These are phyloP conservation scores for Aythya baeri DNA, from an alignment of 2,113 vertebrate species.

Conservation along the genomic window DNA sequence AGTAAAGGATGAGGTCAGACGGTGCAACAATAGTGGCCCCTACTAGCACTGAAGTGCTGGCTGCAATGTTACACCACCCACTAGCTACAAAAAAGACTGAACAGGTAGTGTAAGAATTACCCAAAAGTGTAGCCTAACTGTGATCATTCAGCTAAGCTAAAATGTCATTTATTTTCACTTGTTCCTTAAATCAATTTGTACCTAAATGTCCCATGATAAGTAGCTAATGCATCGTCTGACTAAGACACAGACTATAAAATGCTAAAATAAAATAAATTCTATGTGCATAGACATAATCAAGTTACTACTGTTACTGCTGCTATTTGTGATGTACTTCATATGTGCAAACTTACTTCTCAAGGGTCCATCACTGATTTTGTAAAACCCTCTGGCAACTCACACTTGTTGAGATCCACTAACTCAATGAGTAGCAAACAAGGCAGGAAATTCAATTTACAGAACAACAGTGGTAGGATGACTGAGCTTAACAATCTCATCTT, in stretches of 20 bases:
- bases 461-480: not conserved
- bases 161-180: not conserved
- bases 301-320: not conserved
- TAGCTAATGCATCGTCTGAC: not conserved
- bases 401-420: not conserved
- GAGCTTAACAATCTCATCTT: not conserved
- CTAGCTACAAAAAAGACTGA: not conserved
- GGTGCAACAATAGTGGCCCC: not conserved
- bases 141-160: not conserved
- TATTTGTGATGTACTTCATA: not conserved
- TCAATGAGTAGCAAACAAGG: slow-evolving; percentile 10
- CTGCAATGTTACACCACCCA: not conserved
- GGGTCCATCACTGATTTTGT: not conserved
- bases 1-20: not conserved
- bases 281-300: not conserved
- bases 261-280: not conserved
- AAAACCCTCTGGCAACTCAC: slow-evolving; percentile 11
- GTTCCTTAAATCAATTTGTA: not conserved
- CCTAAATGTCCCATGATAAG: not conserved
- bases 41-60: not conserved
- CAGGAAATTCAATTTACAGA: slow-evolving; percentile 24
- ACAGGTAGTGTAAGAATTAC: not conserved
- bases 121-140: not conserved
- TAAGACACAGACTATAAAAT: not conserved
- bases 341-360: not conserved